Conservation (phyloP, 2,113 vertebrate genomes). For the Passer domesticus region DNA sequence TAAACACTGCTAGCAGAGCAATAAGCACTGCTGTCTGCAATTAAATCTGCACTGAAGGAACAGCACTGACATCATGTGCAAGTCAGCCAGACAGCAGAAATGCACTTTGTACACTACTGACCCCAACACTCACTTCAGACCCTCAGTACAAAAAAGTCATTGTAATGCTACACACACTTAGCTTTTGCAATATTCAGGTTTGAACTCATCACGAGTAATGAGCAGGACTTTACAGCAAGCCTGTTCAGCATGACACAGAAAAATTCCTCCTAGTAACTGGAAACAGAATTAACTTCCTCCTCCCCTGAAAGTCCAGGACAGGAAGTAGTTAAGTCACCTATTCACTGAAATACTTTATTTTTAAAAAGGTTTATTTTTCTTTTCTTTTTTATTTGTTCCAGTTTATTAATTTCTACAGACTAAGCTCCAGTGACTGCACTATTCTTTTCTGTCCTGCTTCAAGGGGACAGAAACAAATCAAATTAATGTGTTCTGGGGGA, state of each 20-base stretch:
- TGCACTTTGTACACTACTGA: not conserved
- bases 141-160: not conserved
- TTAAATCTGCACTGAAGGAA: not conserved
- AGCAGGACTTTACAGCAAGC: not conserved
- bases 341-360: not conserved
- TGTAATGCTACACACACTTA: not conserved
- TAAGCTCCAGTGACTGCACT: not conserved
- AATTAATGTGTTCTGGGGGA: not conserved
- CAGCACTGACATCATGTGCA: not conserved
- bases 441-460: not conserved
- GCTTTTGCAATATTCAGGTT: not conserved
- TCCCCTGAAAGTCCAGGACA: not conserved
- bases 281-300: not conserved
- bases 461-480: not conserved
- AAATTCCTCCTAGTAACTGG: not conserved
- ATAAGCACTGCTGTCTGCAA: not conserved
- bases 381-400: not conserved
- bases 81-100: not conserved
- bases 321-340: not conserved
- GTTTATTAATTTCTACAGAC: not conserved
- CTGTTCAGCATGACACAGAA: not conserved
- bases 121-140: not conserved
- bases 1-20: not conserved
- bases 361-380: not conserved
- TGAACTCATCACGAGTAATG: not conserved